Conservation (phyloP, 2,888 invertebrate species). For the Prosopocoilus inquinatus region DNA sequence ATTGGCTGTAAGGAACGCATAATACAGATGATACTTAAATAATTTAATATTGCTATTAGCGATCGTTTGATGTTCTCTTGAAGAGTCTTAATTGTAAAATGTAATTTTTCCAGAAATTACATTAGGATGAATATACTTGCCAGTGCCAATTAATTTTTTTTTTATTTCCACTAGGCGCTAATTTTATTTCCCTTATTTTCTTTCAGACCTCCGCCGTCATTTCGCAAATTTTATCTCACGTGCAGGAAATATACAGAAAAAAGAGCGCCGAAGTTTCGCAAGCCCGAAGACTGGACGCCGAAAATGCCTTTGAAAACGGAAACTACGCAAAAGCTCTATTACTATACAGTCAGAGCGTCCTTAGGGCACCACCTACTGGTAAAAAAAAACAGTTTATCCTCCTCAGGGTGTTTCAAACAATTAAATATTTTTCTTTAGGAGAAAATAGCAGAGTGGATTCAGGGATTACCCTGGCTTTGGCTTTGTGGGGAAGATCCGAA, state of each 20-base stretch:
- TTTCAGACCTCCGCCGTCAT: no score
- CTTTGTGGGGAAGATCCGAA: conserved; percentile 66
- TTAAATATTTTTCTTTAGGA: conserved; percentile 27
- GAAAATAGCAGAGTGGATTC: conserved; percentile 53
- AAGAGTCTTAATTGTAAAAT: no score
- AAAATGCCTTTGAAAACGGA: conserved; percentile 56
- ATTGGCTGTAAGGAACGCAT: no score
- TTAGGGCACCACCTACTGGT: conserved; percentile 69
- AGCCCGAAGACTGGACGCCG: conserved; percentile 62
- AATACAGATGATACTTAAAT: no score
- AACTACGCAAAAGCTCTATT: conserved; percentile 60
- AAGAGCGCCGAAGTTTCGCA: conserved; percentile 65
- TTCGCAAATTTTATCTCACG: conserved; percentile 57
- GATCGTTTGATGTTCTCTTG: no score
- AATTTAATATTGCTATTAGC: no score
- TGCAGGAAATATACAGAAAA: conserved; percentile 64
- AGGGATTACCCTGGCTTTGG: conserved; percentile 63
- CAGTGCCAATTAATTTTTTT: background rate
- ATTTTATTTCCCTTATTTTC: no score
- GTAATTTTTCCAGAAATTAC: no score
- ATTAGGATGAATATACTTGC: no score
- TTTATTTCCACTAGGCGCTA: background rate
- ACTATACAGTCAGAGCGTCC: conserved; percentile 69
- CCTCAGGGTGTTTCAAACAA: background rate
- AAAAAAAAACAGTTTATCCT: conserved; percentile 10